These are phyloP conservation scores for Nemapogon koenigi DNA, from an alignment of 2,888 invertebrate genomes.

Conservation along the genomic window DNA sequence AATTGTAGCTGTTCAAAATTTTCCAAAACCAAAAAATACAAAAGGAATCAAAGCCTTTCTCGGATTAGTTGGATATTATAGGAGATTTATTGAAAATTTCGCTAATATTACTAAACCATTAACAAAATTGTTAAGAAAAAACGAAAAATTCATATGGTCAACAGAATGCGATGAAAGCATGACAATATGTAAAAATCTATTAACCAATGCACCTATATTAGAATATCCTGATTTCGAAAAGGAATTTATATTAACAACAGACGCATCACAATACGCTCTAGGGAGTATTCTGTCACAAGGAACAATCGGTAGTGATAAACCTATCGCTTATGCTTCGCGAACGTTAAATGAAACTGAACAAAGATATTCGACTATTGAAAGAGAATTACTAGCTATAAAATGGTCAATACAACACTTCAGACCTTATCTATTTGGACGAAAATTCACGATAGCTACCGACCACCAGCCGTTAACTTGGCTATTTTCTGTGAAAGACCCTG, in stretches of 20 bases:
- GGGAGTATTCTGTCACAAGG: conserved; percentile 18
- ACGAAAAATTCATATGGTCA: conserved; percentile 11
- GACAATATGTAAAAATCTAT: conserved; percentile 18
- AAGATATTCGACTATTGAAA: conserved; percentile 20
- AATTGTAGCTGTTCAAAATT: conserved; percentile 14
- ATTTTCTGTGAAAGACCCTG: too few species aligned
- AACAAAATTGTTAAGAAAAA: conserved; percentile 10
- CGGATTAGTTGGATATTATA: conserved; percentile 29
- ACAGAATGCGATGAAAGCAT: conserved; percentile 10
- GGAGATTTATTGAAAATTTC: conserved; percentile 29
- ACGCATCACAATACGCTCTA: conserved; percentile 20
- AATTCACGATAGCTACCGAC: conserved; percentile 21
- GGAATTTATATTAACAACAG: conserved; percentile 22
- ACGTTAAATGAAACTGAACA: conserved; percentile 16
- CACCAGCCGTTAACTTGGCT: conserved; percentile 20
- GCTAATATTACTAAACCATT: conserved; percentile 21
- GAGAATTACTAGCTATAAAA: conserved; percentile 21
- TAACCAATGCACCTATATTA: conserved; percentile 18
- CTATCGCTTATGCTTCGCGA: conserved; percentile 18
- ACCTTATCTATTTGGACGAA: conserved; percentile 22
- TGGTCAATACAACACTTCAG: conserved; percentile 21
- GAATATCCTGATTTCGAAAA: conserved; percentile 15
- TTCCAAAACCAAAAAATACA: conserved; percentile 16
- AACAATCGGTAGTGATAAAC: conserved; percentile 16
- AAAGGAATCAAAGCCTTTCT: conserved; percentile 24